Base-by-base conservation (phyloP, 1,140 invertebrate species). In the Protaetia brevitarsis region DNA sequence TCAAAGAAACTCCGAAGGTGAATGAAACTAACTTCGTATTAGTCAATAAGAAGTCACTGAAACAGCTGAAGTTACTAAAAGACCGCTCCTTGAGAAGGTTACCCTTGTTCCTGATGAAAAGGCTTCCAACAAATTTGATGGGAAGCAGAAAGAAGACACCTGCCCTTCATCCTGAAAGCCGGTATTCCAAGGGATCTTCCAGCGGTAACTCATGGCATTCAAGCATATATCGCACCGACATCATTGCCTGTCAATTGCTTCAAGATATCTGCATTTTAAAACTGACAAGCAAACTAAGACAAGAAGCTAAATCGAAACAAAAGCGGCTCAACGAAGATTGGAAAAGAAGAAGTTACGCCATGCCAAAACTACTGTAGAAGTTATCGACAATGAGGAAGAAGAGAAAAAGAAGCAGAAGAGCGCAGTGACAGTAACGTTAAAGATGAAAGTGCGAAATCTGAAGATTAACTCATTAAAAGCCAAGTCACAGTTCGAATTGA, bases 211-310 rank as follows among this genome's bases (percentile, higher is more conserved):
- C 41, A 4, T 45, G 41, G 41, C 23, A 45, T 45, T 10, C 10
- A 6, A 3, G 41, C 8, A 21, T 45, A 2, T 16, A 19, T 45
- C 1, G 11, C 7, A n/a, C 56, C 13, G 59, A 61, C 19, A n/a
- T 34, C 2, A 61, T 61, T 8, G 59, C 59, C 13, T 61, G 31
- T 30, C 28, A 61, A 13, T 31, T 61, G 0, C 7, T 61, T 5
- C 59, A 61, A 6, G 59, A 61, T 30, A 36, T 61, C 7, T 30
- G 16, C 8, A 16, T 61, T 16, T 21, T 61, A 21, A 61, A 61
- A 61, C 10, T 61, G 6, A 61, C 59, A 3, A 3, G n/a, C 13
- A 61, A 61, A 21, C 21, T 61, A 11, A 61, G 31, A 7, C 8
- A 30, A 34, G 31, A 34, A 30, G 19, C 59, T 7, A 30, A 61